Conservation (phyloP, 2,113 vertebrate genomes). For the Rousettus leschenaultii region DNA sequence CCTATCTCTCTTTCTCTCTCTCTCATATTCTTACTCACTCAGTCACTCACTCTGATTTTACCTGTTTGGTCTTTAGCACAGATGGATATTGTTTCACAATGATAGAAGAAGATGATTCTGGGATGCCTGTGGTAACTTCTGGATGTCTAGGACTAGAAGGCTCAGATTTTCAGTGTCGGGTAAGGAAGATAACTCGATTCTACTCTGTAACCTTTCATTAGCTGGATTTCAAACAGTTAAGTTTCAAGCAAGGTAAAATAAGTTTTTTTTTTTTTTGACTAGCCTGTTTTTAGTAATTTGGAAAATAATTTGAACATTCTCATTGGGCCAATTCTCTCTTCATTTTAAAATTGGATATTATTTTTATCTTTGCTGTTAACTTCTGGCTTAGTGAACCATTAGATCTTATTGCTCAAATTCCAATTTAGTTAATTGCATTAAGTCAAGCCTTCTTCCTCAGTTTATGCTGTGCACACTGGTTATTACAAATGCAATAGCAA, state of each 20-base stretch:
- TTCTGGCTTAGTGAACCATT: not conserved
- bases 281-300: not conserved
- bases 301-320: conserved; percentile 17
- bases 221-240: not conserved
- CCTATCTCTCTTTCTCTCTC: no score
- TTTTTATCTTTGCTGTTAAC: not conserved
- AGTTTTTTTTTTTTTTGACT: not conserved
- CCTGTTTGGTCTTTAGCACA: conserved; percentile 84
- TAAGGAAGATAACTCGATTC: conserved; percentile 80
- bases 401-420: not conserved
- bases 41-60: not conserved
- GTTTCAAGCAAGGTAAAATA: conserved; percentile 4
- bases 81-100: conserved; percentile 98
- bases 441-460: not conserved
- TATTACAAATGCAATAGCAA: not conserved
- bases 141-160: conserved; percentile 93
- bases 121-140: conserved; percentile 89
- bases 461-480: not conserved
- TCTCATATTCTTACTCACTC: not conserved
- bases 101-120: conserved; percentile 95
- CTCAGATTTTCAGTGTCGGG: conserved; percentile 96
- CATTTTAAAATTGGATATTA: not conserved
- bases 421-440: conserved; percentile 8
- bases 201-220: not conserved
- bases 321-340: not conserved